Base-by-base conservation (phyloP, 2,888 invertebrate genomes). In the Microctonus aethiopoides region DNA sequence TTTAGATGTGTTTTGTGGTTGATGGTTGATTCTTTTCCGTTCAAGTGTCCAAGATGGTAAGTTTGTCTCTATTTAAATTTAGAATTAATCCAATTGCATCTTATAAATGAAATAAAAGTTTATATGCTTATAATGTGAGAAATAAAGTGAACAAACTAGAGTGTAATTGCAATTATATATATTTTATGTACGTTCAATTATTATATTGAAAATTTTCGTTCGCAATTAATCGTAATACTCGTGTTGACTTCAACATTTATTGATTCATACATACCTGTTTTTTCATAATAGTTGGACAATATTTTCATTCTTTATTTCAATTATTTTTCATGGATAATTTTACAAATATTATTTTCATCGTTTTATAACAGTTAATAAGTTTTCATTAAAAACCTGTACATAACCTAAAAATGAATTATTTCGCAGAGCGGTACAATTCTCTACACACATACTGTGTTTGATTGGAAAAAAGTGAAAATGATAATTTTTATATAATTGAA, bases 41-140 rank as follows among this genome's bases (percentile, higher is more conserved):
- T 76, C 77, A 81, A 80, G 77, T 72, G 72, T 78, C 73, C 81
- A 81, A 80, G 78, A 85, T 85, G 85, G 85, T 85, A 82, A 82
- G 85, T 83, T 74, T 66, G 71, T 57, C 51, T 51, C 67, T 68
- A 29, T 63, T 76, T 79, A 67, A 74, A 51, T 51, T 71, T 59
- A 60, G 64, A 52, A 79, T n/a, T 16, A 80, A 85, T 85, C 84
- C 77, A 63, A 32, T 67, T 74, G 65, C 81, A 85, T 84, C 83
- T 70, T 32, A 13, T 20, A 51, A 46, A 70, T 70, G 62, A 32
- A 34, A 59, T 13, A 7, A 13, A 51, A 11, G 29, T 71, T 29
- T 32, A 41, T 63, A 67, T 46, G 54, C 69, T 51, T 66, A n/a
- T 54, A 16, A 7, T 6, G 57, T 61, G 22, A 67, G 78, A 78